Evolutionary conservation across 1,140 invertebrate genomes (phyloP).

Genomic region (Philopotamus ludificatus): DNA sequence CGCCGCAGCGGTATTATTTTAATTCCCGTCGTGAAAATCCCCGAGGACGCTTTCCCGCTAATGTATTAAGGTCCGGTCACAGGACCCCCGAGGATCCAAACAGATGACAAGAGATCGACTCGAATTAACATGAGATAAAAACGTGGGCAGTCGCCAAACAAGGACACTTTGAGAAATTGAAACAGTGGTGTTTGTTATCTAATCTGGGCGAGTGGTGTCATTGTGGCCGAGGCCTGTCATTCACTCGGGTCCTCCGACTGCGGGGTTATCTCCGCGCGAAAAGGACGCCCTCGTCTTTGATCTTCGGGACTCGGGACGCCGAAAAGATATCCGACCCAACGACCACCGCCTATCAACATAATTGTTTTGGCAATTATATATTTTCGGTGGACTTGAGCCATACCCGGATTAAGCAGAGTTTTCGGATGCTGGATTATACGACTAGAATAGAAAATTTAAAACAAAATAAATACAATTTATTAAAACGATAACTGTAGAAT

Average conservation of each 20-base stretch:
- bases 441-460: too few relatives aligned
- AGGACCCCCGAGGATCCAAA: background rate
- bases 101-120: constrained; percentile 23
- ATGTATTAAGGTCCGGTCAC: constrained; percentile 3
- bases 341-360: background rate
- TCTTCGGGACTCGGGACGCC: background rate
- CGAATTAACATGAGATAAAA: constrained; percentile 41
- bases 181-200: constrained; percentile 31
- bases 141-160: constrained; percentile 12
- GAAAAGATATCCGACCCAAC: background rate
- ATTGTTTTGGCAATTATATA: background rate
- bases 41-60: background rate
- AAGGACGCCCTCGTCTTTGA: background rate
- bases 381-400: background rate
- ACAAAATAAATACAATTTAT: background rate
- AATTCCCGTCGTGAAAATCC: too few relatives aligned
- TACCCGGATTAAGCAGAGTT: background rate
- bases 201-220: constrained; percentile 39
- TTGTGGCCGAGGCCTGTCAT: constrained; percentile 2
- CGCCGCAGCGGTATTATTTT: too few relatives aligned
- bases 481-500: background rate
- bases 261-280: background rate
- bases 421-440: too few relatives aligned
- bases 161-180: constrained; percentile 41
- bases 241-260: background rate